Conservation (phyloP, 2,888 invertebrate species). For the Sinelater perroti region DNA sequence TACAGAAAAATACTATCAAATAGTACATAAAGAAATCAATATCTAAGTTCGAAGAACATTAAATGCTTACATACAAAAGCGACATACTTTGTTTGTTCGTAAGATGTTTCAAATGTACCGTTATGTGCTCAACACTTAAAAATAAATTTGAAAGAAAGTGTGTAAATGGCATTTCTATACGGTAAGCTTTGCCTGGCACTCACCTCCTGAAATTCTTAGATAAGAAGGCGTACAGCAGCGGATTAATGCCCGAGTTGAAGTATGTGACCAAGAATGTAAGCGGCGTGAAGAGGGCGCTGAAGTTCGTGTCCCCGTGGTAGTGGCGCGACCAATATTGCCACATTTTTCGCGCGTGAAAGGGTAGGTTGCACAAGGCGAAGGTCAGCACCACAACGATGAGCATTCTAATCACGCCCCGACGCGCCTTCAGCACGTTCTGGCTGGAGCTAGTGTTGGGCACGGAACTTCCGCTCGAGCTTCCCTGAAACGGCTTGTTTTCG, state of each 20-base stretch:
- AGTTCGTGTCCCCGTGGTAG: slow-evolving; percentile 72
- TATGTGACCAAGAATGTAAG: slow-evolving; percentile 88
- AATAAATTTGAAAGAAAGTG: no score
- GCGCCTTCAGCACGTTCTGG: slow-evolving; percentile 79
- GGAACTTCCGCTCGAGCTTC: slow-evolving; percentile 34
- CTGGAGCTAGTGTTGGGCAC: slow-evolving; percentile 72
- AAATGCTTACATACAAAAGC: neutral
- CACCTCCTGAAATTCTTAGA: slow-evolving; percentile 68
- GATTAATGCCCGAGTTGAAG: slow-evolving; percentile 90
- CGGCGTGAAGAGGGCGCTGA: slow-evolving; percentile 82
- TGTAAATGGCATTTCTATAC: no score
- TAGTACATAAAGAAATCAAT: no score
- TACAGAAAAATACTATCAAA: no score
- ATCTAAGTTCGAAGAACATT: no score
- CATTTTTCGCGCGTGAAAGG: slow-evolving; percentile 87
- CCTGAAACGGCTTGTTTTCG: neutral
- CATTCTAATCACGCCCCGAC: slow-evolving; percentile 88
- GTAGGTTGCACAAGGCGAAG: slow-evolving; percentile 89
- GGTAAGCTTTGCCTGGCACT: slow-evolving; percentile 23
- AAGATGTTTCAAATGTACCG: no score
- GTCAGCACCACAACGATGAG: slow-evolving; percentile 87
- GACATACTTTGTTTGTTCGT: no score
- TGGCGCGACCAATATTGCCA: slow-evolving; percentile 79
- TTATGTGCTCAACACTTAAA: neutral
- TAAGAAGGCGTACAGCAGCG: slow-evolving; percentile 88